Percentiles rank a stretch among this genome's conserved stretches.
Evolutionary conservation across 2,888 invertebrate genomes (phyloP).

Genomic region (Notodonta ziczac): DNA sequence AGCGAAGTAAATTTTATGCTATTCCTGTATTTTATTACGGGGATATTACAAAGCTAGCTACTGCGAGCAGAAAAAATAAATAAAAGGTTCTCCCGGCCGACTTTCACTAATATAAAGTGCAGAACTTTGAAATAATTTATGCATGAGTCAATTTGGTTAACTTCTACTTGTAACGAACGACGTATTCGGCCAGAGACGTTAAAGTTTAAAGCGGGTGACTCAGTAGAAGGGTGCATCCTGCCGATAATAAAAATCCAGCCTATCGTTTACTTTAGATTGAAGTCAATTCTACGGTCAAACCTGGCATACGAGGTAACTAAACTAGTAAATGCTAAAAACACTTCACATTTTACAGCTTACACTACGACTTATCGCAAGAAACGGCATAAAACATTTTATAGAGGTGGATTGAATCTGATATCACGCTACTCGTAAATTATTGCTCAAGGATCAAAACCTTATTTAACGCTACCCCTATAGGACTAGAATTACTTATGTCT

Average conservation of each 20-base stretch:
- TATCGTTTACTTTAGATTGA: neutral
- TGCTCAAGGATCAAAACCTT: slow-evolving; percentile 20
- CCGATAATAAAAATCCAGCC: neutral
- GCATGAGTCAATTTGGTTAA: slow-evolving; percentile 3
- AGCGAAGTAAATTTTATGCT: neutral
- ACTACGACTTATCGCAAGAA: slow-evolving; percentile 40
- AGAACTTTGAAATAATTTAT: neutral
- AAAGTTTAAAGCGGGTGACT: neutral
- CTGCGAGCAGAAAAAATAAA: neutral
- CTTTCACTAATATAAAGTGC: slow-evolving; percentile 1
- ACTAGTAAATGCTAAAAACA: slow-evolving; percentile 25
- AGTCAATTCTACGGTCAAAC: too few species aligned
- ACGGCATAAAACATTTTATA: slow-evolving; percentile 40
- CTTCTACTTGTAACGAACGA: neutral
- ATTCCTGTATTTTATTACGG: neutral
- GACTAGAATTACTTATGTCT: slow-evolving; percentile 38
- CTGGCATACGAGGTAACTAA: slow-evolving; percentile 14
- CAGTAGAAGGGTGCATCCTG: neutral
- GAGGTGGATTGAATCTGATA: slow-evolving; percentile 33
- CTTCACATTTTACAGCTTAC: slow-evolving; percentile 28
- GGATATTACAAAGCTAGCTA: too few species aligned
- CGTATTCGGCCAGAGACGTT: neutral
- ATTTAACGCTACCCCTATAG: slow-evolving; percentile 29
- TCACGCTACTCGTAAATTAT: slow-evolving; percentile 1
- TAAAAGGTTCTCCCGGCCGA: neutral